Evolutionary conservation across 2,888 invertebrate genomes (phyloP).

Genomic region (Metopia argyrocephala): DNA sequence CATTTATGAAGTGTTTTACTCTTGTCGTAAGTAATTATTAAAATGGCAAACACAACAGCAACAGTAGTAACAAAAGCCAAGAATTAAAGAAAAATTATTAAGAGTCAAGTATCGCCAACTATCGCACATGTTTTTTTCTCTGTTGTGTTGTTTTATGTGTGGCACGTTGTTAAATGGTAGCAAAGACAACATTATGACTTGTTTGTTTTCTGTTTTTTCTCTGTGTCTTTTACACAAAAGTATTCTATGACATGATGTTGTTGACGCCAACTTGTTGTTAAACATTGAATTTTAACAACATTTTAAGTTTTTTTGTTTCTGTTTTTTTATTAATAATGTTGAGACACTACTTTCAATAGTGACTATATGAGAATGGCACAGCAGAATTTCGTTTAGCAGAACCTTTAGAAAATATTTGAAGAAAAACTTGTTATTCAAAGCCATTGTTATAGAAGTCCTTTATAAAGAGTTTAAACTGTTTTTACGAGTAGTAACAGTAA

Average conservation of each 20-base stretch:
- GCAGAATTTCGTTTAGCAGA: too few relatives aligned
- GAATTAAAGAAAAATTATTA: conserved; percentile 47
- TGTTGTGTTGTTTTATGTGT: too few relatives aligned
- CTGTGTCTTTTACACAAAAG: background rate
- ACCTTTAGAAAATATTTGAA: too few relatives aligned
- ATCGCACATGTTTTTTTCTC: background rate
- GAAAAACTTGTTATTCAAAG: too few relatives aligned
- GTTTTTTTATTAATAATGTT: background rate
- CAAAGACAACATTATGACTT: background rate
- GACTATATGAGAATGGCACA: conserved; percentile 39
- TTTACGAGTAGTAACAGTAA: conserved; percentile 34
- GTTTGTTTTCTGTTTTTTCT: background rate
- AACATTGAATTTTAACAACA: conserved; percentile 53
- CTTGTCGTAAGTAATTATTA: conserved; percentile 63
- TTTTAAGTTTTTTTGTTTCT: conserved; percentile 30
- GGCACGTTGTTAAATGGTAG: background rate
- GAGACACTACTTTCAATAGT: conserved; percentile 41
- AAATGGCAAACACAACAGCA: conserved; percentile 45
- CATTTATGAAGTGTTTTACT: conserved; percentile 54
- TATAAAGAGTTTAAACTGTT: background rate
- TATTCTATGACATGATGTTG: conserved; percentile 57
- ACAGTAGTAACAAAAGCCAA: conserved; percentile 32
- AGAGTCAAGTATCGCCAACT: conserved; percentile 21
- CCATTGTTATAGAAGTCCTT: too few relatives aligned
- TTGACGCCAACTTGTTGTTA: conserved; percentile 63